Conservation (phyloP, 1,140 invertebrate genomes). For the Heliothis subflexa region DNA sequence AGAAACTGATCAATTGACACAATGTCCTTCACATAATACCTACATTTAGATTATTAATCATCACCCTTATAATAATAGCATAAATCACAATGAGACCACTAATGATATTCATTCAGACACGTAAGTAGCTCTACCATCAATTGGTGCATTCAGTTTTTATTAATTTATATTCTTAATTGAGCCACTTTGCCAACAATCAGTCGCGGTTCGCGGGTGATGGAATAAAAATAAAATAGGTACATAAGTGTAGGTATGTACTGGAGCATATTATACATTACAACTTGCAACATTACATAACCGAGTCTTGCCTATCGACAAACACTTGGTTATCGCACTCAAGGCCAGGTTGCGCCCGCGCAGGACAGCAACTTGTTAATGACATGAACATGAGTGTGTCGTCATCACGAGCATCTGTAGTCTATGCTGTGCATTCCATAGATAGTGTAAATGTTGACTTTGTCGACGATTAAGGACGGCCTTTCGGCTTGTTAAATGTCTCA, state of each 20-base stretch:
- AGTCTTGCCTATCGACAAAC: constrained; percentile 59
- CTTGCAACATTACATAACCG: constrained; percentile 61
- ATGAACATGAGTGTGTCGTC: constrained; percentile 57
- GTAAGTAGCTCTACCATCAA: constrained; percentile 16
- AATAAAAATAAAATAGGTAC: neutral
- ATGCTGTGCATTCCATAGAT: constrained; percentile 62
- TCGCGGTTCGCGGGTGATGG: neutral
- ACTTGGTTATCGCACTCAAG: constrained; percentile 73
- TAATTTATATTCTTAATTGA: constrained; percentile 25
- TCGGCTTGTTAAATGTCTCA: neutral
- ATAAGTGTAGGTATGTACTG: neutral
- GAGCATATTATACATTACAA: constrained; percentile 28
- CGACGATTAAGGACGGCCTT: constrained; percentile 9
- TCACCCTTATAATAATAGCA: neutral
- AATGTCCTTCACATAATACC: neutral
- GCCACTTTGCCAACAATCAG: neutral
- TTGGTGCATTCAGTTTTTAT: constrained; percentile 20
- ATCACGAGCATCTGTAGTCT: constrained; percentile 45
- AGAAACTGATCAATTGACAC: constrained; percentile 3
- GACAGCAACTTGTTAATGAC: constrained; percentile 64
- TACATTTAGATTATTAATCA: constrained; percentile 4
- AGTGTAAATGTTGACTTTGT: constrained; percentile 54
- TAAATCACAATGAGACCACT: constrained; percentile 13
- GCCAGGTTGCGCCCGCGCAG: constrained; percentile 57
- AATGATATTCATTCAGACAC: constrained; percentile 11